Percentiles rank a stretch among this genome's conserved stretches.
Conservation (phyloP, 2,113 vertebrate genomes). For the Cranoglanis bouderius region DNA sequence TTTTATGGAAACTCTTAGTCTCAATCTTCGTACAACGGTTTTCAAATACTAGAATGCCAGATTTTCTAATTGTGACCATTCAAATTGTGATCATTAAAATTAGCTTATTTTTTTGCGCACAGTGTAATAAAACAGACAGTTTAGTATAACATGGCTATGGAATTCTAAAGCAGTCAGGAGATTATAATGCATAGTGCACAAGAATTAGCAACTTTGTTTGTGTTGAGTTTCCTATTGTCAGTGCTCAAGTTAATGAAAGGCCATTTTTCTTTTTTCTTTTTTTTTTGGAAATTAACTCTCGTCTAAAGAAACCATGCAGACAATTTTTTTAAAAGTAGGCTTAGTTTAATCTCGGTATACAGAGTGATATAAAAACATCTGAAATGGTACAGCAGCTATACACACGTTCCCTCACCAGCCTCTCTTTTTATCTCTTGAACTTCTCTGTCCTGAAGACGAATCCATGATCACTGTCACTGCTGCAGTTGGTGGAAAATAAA, state of each 20-base stretch:
- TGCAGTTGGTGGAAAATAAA: neutral
- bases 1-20: conserved; percentile 2
- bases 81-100: neutral
- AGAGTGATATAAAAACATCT: neutral
- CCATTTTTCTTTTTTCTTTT: neutral
- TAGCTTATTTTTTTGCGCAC: neutral
- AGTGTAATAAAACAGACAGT: neutral
- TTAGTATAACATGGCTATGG: neutral
- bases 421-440: neutral
- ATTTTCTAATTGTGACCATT: neutral
- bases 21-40: neutral
- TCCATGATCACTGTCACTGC: neutral
- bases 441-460: neutral
- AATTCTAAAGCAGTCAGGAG: neutral
- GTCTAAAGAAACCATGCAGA: neutral
- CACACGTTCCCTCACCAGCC: no score
- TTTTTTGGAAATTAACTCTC: no score
- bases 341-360: neutral
- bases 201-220: neutral
- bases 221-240: neutral
- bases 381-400: no score
- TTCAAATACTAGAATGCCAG: neutral
- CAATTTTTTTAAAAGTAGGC: neutral
- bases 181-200: neutral
- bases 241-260: no score